Conservation (phyloP, 1,140 invertebrate species). For the Vollenhovia emeryi region DNA sequence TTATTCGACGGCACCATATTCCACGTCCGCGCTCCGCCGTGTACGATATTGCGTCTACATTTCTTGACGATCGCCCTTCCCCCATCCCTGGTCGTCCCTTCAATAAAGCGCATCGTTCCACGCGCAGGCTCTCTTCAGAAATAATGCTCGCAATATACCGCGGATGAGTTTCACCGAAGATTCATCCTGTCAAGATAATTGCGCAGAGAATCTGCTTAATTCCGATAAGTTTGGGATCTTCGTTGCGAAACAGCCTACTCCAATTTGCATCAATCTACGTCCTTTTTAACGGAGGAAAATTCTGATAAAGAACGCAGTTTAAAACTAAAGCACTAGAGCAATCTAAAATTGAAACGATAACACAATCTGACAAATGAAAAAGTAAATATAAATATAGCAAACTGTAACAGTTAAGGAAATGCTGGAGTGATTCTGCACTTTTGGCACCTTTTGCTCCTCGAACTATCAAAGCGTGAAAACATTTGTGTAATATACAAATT, state of each 20-base stretch:
- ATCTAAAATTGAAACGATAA: too few relatives aligned
- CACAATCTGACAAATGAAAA: neutral
- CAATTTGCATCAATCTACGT: neutral
- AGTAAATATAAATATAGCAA: neutral
- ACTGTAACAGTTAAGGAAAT: neutral
- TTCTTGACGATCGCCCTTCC: constrained; percentile 35
- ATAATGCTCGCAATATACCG: constrained; percentile 44
- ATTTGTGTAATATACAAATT: too few relatives aligned
- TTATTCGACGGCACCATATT: constrained; percentile 55
- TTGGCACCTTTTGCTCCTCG: too few relatives aligned
- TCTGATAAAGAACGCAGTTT: neutral
- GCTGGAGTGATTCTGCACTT: too few relatives aligned
- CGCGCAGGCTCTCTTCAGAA: constrained; percentile 6
- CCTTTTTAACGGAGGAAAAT: neutral
- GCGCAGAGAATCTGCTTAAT: neutral
- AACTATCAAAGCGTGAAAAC: too few relatives aligned
- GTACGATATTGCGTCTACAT: constrained; percentile 42
- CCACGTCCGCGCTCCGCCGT: neutral
- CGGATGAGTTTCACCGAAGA: constrained; percentile 30
- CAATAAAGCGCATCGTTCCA: constrained; percentile 22
- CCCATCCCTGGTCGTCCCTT: neutral
- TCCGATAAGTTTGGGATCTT: neutral
- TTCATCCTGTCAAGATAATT: constrained; percentile 22
- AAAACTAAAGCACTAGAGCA: neutral
- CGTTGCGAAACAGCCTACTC: neutral